Percentiles rank a stretch among this genome's conserved stretches.
Evolutionary conservation across 1,140 invertebrate genomes (phyloP).

Genomic region (Bombus terrestris): DNA sequence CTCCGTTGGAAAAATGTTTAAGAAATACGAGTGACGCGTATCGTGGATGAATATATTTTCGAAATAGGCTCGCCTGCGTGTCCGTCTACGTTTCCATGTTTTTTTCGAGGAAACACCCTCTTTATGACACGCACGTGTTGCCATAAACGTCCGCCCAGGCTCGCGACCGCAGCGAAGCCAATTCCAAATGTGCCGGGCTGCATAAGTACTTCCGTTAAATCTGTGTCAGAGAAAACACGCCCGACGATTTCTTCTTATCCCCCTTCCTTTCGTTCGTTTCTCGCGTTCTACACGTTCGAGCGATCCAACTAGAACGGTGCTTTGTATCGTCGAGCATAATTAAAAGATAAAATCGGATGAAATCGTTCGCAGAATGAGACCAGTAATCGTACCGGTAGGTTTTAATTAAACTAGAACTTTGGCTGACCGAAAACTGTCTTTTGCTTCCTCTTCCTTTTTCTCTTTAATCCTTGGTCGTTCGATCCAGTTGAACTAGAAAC

Average conservation of each 20-base stretch:
- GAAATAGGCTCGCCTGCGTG: constrained; percentile 20
- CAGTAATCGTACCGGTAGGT: neutral
- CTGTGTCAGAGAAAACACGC: constrained; percentile 47
- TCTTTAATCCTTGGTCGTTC: neutral
- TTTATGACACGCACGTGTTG: constrained; percentile 60
- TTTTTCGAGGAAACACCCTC: constrained; percentile 38
- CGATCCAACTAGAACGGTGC: neutral
- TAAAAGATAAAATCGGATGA: constrained; percentile 51
- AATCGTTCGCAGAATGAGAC: constrained; percentile 12
- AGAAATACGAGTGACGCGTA: neutral
- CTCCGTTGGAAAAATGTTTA: neutral
- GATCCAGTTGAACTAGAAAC: no score
- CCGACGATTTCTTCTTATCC: constrained; percentile 21
- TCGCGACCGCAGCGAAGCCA: constrained; percentile 5
- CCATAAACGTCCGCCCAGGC: constrained; percentile 45
- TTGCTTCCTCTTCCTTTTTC: no score
- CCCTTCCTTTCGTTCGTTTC: neutral
- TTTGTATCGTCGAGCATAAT: constrained; percentile 28
- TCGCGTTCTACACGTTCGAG: neutral
- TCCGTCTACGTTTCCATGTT: constrained; percentile 31
- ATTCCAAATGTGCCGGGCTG: constrained; percentile 38
- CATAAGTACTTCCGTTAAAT: constrained; percentile 55
- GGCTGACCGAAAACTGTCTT: neutral
- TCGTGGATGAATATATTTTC: constrained; percentile 35
- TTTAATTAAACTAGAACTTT: neutral